Percentiles rank a stretch among this genome's conserved stretches.
Conservation (phyloP, 2,888 invertebrate species). For the Tribolium freemani region DNA sequence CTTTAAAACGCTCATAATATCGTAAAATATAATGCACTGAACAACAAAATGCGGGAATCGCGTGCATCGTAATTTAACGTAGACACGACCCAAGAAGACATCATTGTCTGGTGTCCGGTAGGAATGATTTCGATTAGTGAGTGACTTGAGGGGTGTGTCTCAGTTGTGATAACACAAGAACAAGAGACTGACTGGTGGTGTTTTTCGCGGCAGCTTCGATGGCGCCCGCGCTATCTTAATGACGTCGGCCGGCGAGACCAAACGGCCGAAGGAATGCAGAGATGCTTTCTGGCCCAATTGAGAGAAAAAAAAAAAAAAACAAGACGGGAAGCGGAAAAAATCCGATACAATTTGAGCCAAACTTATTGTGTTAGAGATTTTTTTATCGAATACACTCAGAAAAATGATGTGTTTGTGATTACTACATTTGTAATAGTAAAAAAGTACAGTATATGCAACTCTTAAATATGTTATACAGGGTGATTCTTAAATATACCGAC, state of each 20-base stretch:
- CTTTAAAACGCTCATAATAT: constrained; percentile 13
- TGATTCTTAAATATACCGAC: too few species aligned
- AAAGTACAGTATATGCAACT: too few species aligned
- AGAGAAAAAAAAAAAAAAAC: constrained; percentile 1
- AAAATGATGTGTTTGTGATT: too few species aligned
- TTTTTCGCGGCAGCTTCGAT: constrained; percentile 46
- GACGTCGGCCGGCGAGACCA: constrained; percentile 49
- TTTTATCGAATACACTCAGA: too few species aligned
- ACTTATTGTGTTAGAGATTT: too few species aligned
- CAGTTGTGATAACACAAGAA: constrained; percentile 1
- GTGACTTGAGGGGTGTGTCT: constrained; percentile 11
- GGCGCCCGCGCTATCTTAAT: constrained; percentile 61
- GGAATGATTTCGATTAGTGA: constrained; percentile 15
- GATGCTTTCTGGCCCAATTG: constrained; percentile 28
- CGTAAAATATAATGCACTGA: constrained; percentile 7
- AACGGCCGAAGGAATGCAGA: constrained; percentile 47
- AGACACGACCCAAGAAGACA: neutral
- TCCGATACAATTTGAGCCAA: neutral
- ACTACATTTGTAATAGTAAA: too few species aligned
- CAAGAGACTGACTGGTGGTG: constrained; percentile 39
- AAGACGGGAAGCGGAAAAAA: too few species aligned
- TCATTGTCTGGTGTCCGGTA: neutral
- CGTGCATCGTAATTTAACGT: constrained; percentile 28
- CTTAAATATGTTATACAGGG: too few species aligned
- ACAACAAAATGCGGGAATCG: constrained; percentile 22